These are phyloP conservation scores for Apogon hyalosoma DNA, from an alignment of 2,797 vertebrate genomes.

Conservation along the genomic window DNA sequence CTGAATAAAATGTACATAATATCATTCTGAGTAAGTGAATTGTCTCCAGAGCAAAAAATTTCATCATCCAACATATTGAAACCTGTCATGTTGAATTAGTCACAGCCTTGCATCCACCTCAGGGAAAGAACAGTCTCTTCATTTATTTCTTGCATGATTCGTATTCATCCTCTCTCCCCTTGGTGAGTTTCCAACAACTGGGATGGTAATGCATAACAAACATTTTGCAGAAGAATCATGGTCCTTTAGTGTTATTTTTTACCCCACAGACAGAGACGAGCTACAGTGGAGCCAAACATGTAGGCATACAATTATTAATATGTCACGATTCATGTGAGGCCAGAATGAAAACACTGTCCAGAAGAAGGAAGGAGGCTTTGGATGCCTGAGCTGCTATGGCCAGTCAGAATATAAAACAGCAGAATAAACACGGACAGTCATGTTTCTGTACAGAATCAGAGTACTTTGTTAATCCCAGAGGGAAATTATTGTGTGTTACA, in stretches of 20 bases:
- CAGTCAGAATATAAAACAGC: constrained; percentile 44
- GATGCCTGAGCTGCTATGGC: background rate
- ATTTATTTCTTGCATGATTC: background rate
- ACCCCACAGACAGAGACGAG: constrained; percentile 20
- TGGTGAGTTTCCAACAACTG: constrained; percentile 5
- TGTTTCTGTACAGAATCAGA: constrained; percentile 2
- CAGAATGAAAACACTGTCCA: constrained; percentile 46
- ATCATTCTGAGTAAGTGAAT: background rate
- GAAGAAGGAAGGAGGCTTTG: constrained; percentile 9
- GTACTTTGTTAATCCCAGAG: too few species aligned
- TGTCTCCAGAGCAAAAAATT: background rate
- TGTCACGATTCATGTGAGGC: constrained; percentile 49
- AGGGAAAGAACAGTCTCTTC: background rate
- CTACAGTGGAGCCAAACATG: constrained; percentile 30
- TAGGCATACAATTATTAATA: constrained; percentile 53
- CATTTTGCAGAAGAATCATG: constrained; percentile 35
- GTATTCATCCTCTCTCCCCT: background rate
- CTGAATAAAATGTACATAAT: too few species aligned
- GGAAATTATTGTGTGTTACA: too few species aligned
- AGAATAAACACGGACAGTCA: constrained; percentile 37
- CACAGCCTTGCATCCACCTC: background rate
- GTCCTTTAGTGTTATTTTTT: constrained; percentile 35
- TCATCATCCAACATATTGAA: constrained; percentile 10
- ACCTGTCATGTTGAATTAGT: constrained; percentile 7
- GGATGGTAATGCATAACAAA: constrained; percentile 23